These are phyloP conservation scores for Bombus confusus DNA, from an alignment of 1,140 invertebrate species.

Conservation along the genomic window DNA sequence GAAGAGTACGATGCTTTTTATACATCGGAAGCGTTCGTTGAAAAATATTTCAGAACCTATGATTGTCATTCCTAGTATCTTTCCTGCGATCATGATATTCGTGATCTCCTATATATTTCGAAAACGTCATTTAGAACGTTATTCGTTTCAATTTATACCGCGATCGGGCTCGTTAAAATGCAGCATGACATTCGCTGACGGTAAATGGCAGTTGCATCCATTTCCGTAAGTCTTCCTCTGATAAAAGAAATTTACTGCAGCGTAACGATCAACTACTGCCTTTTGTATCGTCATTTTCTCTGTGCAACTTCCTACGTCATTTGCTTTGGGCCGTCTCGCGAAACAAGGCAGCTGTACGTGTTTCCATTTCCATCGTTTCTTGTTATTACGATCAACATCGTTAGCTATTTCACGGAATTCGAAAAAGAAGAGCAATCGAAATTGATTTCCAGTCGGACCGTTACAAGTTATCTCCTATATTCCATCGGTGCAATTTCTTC, in stretches of 20 bases:
- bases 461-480: neutral
- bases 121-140: no score
- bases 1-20: neutral
- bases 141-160: no score
- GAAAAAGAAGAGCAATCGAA: neutral
- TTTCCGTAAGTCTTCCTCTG: neutral
- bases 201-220: neutral
- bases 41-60: neutral
- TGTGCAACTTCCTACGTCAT: neutral
- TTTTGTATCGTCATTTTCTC: neutral
- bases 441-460: neutral
- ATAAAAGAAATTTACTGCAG: constrained; percentile 36
- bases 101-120: neutral
- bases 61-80: neutral
- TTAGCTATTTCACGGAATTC: neutral
- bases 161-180: neutral
- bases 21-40: neutral
- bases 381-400: neutral
- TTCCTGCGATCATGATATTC: neutral
- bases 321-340: neutral
- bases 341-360: neutral
- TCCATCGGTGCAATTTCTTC: neutral
- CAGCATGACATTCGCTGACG: neutral
- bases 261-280: constrained; percentile 13
- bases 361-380: neutral